Evolutionary conservation across 1,140 invertebrate genomes (phyloP).

Genomic region (Cardiocondyla obscurior): DNA sequence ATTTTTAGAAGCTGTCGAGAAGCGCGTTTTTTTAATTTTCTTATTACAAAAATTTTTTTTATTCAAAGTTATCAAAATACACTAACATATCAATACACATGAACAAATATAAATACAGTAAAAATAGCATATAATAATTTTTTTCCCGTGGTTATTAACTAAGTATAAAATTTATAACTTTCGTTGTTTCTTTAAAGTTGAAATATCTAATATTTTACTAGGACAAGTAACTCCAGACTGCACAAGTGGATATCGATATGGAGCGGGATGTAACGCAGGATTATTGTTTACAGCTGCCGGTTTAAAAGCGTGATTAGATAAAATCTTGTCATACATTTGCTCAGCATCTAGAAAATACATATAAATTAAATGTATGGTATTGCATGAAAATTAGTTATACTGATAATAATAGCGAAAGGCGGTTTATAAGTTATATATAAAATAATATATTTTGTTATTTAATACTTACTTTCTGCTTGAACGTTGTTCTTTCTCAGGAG

Average conservation of each 20-base stretch:
- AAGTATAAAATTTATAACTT: constrained; percentile 83
- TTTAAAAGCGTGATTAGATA: constrained; percentile 52
- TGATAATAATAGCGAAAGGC: neutral
- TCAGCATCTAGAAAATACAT: constrained; percentile 40
- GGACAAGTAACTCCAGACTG: constrained; percentile 77
- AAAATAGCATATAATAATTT: no score
- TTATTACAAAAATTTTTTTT: no score
- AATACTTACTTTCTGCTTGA: constrained; percentile 68
- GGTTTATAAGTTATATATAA: neutral
- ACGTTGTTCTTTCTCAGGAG: constrained; percentile 80
- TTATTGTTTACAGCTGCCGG: constrained; percentile 31
- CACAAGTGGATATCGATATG: constrained; percentile 51
- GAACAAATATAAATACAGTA: no score
- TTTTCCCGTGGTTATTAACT: no score
- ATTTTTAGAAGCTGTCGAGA: no score
- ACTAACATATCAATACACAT: no score
- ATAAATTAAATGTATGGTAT: neutral
- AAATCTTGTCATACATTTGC: constrained; percentile 8
- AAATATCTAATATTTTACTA: constrained; percentile 87
- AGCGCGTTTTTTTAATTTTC: no score
- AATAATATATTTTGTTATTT: neutral
- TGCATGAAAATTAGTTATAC: no score
- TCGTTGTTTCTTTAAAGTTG: constrained; percentile 86
- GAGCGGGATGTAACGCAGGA: constrained; percentile 10
- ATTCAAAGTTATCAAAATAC: no score